Conservation (phyloP, 2,113 vertebrate genomes). For the Rhynchomys soricoides region DNA sequence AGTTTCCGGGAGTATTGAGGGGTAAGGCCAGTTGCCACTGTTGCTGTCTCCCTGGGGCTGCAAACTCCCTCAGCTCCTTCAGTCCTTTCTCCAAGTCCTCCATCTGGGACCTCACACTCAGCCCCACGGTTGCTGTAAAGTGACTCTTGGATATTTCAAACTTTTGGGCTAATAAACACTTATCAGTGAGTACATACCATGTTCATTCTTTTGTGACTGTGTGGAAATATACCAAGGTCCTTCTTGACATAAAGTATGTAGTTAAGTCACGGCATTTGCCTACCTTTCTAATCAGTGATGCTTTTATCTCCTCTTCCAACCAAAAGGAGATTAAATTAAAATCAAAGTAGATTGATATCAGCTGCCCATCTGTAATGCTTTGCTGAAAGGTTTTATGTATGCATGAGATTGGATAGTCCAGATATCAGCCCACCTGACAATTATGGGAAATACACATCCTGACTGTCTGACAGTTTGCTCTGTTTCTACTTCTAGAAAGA, state of each 20-base stretch:
- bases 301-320: constrained; percentile 9
- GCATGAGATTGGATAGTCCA: neutral
- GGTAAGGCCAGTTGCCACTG: no score
- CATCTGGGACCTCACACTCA: no score
- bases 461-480: neutral
- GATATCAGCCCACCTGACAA: neutral
- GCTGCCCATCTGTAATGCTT: neutral
- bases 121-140: no score
- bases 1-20: no score
- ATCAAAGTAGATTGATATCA: neutral
- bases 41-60: no score
- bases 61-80: no score
- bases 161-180: no score
- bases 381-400: neutral
- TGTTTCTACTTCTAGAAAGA: neutral
- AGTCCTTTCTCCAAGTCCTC: no score
- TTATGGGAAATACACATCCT: neutral
- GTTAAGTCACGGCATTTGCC: neutral
- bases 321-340: constrained; percentile 2
- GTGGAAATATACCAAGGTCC: neutral
- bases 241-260: neutral
- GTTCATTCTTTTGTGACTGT: no score
- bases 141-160: no score
- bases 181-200: no score
- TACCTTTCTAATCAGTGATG: neutral